These are phyloP conservation scores for Nysson spinosus DNA, from an alignment of 2,888 invertebrate species.

Conservation along the genomic window DNA sequence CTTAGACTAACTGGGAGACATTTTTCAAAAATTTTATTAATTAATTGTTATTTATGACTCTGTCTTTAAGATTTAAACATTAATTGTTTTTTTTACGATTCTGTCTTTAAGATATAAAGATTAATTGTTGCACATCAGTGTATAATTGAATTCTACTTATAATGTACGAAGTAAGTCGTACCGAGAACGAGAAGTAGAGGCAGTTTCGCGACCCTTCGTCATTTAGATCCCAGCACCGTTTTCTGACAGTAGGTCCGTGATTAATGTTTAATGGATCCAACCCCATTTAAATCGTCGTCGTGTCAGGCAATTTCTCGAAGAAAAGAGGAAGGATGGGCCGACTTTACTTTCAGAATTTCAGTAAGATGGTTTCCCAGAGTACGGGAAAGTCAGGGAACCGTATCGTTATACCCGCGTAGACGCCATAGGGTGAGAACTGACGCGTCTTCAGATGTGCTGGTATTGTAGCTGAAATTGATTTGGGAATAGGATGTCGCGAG, in stretches of 20 bases:
- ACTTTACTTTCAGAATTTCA: conserved; percentile 30
- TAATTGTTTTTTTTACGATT: no score
- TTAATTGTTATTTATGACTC: no score
- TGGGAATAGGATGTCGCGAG: conserved; percentile 50
- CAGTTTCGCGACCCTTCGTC: conserved; percentile 6
- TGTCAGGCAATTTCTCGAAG: conserved; percentile 43
- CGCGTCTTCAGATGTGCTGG: conserved; percentile 34
- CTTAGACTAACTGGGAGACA: no score
- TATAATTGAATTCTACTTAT: not conserved
- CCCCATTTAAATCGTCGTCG: conserved; percentile 42
- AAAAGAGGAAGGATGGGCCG: conserved; percentile 7
- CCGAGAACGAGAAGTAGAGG: conserved; percentile 11
- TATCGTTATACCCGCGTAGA: conserved; percentile 25
- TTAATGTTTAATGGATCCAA: conserved; percentile 43
- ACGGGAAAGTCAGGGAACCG: conserved; percentile 4
- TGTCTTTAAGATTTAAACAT: no score
- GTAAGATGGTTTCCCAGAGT: conserved; percentile 4
- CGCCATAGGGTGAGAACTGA: conserved; percentile 7
- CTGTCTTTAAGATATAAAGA: no score
- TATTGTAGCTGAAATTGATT: conserved; percentile 62
- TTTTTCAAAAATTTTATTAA: no score
- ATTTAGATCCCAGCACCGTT: conserved; percentile 23
- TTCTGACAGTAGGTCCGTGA: conserved; percentile 24
- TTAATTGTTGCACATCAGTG: no score
- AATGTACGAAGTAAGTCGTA: not conserved